A percentile compares a stretch with the other conserved stretches of the same genome.
phyloP scores from a whole-genome alignment of 2,888 invertebrate species.

The Hydrotaea cyrtoneurina region DNA sequence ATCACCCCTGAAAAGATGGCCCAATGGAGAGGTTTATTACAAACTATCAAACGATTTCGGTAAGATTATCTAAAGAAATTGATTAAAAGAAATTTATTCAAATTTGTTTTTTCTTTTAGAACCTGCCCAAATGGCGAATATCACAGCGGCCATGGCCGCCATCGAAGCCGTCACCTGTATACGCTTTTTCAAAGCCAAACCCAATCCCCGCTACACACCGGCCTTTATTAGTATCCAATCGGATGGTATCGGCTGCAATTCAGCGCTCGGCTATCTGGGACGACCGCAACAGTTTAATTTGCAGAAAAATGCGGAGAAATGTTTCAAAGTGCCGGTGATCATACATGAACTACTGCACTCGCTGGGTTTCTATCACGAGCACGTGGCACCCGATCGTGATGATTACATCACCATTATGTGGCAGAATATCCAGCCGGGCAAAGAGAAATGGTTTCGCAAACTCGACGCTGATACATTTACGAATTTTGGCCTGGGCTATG shows the following conservation, averaged over 20 bases:
- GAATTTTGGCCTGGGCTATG: constrained; percentile 86
- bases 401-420: constrained; percentile 83
- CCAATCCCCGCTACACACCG: constrained; percentile 27
- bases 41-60: constrained; percentile 3
- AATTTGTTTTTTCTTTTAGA: background rate
- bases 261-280: constrained; percentile 85
- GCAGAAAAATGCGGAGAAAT: constrained; percentile 71
- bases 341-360: constrained; percentile 90
- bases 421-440: constrained; percentile 81
- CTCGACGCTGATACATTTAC: constrained; percentile 82
- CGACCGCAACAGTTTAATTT: constrained; percentile 72
- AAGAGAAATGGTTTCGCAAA: constrained; percentile 86
- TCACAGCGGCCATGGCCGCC: constrained; percentile 64
- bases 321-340: constrained; percentile 82
- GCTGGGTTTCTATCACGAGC: constrained; percentile 89
- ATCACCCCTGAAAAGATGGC: constrained; percentile 1
- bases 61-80: background rate
- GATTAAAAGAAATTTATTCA: no score
- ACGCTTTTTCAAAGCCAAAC: constrained; percentile 52
- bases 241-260: constrained; percentile 85
- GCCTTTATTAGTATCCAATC: constrained; percentile 31
- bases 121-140: background rate
- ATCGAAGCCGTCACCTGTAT: constrained; percentile 69
- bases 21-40: constrained; percentile 11
- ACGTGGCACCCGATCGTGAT: constrained; percentile 88